Base-by-base conservation (phyloP, 2,113 vertebrate genomes). In the Chionodraco myersi region DNA sequence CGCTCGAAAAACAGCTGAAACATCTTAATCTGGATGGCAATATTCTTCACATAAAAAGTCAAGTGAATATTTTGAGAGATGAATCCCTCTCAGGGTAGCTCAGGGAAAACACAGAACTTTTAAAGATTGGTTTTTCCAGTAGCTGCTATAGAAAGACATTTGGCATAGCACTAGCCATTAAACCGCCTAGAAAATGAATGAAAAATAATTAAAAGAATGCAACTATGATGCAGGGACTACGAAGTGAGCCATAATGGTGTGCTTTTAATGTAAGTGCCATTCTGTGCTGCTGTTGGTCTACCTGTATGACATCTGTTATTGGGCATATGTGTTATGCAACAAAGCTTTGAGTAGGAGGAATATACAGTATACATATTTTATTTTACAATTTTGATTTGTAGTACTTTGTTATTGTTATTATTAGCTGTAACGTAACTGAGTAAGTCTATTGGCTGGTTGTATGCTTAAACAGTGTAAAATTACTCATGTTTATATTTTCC, bases 251-350 rank as follows among this genome's bases (percentile, higher is more conserved):
- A 18, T 54, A 36, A 11, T 18, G 7, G 45, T 48, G 6, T 15
- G 12, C 41, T 45, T 10, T 34, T 12, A 13, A 23, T 18, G 5
- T 26, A 44, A 15, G 18, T 52, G 61, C 53, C 67, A 60, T 26
- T 63, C 47, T 74, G 63, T 56, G 56, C 63, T 11, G 53, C 5
- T 70, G 9, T 62, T 18, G 47, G 26, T 69, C 61, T 15, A 10
- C 47, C 34, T 12, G 21, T 54, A 70, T 61, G 56, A 70, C 48
- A 64, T 21, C 57, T 77, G n/a, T 63, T 56, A 75, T 6, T 41
- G 51, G 36, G 23, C 16, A 34, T 52, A 7, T 63, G 71, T 77
- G 63, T 85, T 74, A 70, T 65, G 67, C 60, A 60, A 58, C 64
- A 30, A 49, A 61, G 48, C 18, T 64, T 2, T 56, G 21, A 14